Evolutionary conservation across 2,113 vertebrate species (phyloP).

Genomic region (Psammodynastes pulverulentus): DNA sequence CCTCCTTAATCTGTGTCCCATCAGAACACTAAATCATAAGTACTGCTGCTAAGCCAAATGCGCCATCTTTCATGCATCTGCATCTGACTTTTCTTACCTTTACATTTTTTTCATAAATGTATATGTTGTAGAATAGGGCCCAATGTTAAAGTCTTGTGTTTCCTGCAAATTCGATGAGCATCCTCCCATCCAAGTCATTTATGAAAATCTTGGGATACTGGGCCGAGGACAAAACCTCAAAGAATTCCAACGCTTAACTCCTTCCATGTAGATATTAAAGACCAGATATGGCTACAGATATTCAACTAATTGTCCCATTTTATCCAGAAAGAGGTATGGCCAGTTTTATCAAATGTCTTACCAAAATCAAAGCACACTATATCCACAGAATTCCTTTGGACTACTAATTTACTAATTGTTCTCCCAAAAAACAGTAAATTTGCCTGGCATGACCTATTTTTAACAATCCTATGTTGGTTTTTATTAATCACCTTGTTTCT

Average conservation of each 20-base stretch:
- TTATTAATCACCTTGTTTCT: neutral
- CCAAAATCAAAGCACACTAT: neutral
- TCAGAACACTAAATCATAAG: neutral
- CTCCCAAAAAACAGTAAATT: neutral
- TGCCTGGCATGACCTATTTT: neutral
- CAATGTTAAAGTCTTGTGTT: neutral
- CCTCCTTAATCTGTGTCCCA: neutral
- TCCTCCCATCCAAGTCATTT: neutral
- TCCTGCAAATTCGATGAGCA: neutral
- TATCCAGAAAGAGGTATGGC: neutral
- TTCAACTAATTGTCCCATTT: neutral
- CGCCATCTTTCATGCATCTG: neutral
- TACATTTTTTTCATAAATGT: neutral
- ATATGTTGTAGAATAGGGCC: neutral
- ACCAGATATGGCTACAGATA: neutral
- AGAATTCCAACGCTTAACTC: neutral
- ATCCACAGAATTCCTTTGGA: neutral
- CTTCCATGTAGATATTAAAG: neutral
- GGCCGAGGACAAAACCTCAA: neutral
- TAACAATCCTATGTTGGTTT: neutral
- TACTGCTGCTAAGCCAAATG: neutral
- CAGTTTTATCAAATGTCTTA: neutral
- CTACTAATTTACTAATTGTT: neutral
- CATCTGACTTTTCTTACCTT: neutral
- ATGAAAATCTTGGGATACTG: neutral